Evolutionary conservation across 2,888 invertebrate genomes (phyloP).

Genomic region (Schizotus pectinicornis): DNA sequence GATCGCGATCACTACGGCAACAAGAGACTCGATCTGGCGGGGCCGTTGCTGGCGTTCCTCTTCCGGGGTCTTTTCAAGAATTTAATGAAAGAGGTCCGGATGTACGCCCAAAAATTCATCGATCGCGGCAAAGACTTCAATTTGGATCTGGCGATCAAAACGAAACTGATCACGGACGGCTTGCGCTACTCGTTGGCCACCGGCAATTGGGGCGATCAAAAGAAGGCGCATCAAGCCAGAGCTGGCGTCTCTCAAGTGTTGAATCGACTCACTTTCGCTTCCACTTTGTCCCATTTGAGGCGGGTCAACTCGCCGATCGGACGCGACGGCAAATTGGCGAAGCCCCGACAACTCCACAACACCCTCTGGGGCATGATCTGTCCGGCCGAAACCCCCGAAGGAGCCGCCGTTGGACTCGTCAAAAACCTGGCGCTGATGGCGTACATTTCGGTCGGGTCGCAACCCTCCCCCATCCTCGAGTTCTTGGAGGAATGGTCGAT

Average conservation of each 20-base stretch:
- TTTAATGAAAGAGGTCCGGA: slow-evolving; percentile 94
- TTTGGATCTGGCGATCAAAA: slow-evolving; percentile 94
- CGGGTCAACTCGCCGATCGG: slow-evolving; percentile 99
- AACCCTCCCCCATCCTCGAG: slow-evolving; percentile 98
- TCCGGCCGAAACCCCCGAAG: slow-evolving; percentile 99
- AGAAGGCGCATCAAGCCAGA: slow-evolving; percentile 98
- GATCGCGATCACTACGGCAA: slow-evolving; percentile 99
- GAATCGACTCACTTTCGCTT: slow-evolving; percentile 97
- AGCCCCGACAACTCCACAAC: slow-evolving; percentile 98
- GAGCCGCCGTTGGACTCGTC: slow-evolving; percentile 94
- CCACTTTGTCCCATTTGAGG: slow-evolving; percentile 96
- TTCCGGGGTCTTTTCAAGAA: slow-evolving; percentile 97
- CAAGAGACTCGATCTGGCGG: slow-evolving; percentile 96
- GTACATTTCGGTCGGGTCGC: slow-evolving; percentile 99
- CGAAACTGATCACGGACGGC: slow-evolving; percentile 97
- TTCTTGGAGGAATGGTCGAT: slow-evolving; percentile 99
- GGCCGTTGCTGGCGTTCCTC: slow-evolving; percentile 94
- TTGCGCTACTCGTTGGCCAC: slow-evolving; percentile 97
- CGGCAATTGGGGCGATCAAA: slow-evolving; percentile 99
- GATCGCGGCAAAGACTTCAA: slow-evolving; percentile 99
- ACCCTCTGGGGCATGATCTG: slow-evolving; percentile 99
- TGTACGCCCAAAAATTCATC: slow-evolving; percentile 99
- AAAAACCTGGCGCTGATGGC: slow-evolving; percentile 99
- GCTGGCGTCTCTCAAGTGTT: slow-evolving; percentile 93
- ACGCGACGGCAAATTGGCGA: slow-evolving; percentile 97